Percentiles rank a stretch among this genome's conserved stretches.
Evolutionary conservation across 1,140 invertebrate species (phyloP).

Genomic region (Zaprionus taronus): DNA sequence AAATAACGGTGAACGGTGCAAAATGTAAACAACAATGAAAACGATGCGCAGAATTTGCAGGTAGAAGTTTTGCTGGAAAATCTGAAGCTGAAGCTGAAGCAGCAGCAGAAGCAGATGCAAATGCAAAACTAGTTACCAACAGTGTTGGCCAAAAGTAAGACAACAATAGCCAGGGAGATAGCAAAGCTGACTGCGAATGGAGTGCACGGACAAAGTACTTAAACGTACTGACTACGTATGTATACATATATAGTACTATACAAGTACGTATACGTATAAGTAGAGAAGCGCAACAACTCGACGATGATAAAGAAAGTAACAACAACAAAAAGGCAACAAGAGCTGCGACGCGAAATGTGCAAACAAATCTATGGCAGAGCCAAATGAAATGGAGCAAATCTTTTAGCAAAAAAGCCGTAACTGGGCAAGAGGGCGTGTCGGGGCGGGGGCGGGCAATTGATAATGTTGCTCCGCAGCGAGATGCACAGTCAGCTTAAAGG

Average conservation of each 20-base stretch:
- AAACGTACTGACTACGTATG: background rate
- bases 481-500: conserved; percentile 36
- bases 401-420: conserved; percentile 46
- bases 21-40: conserved; percentile 79
- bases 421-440: background rate
- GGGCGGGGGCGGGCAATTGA: conserved; percentile 55
- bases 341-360: conserved; percentile 43
- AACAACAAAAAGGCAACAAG: conserved; percentile 27
- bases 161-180: conserved; percentile 33
- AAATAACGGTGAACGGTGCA: conserved; percentile 61
- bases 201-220: background rate
- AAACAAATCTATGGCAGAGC: conserved; percentile 49
- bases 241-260: background rate
- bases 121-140: conserved; percentile 49
- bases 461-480: conserved; percentile 53
- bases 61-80: conserved; percentile 37
- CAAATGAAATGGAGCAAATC: conserved; percentile 68
- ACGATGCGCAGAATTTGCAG: conserved; percentile 58
- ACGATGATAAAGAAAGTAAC: conserved; percentile 21
- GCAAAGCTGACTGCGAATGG: background rate
- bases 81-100: conserved; percentile 30
- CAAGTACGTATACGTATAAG: background rate
- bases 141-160: conserved; percentile 11
- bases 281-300: background rate
- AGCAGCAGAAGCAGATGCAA: conserved; percentile 44